Evolutionary conservation across 2,797 vertebrate species (phyloP), one percentile per base, ranked within the genome.

Genomic region (Chrosomus eos): DNA sequence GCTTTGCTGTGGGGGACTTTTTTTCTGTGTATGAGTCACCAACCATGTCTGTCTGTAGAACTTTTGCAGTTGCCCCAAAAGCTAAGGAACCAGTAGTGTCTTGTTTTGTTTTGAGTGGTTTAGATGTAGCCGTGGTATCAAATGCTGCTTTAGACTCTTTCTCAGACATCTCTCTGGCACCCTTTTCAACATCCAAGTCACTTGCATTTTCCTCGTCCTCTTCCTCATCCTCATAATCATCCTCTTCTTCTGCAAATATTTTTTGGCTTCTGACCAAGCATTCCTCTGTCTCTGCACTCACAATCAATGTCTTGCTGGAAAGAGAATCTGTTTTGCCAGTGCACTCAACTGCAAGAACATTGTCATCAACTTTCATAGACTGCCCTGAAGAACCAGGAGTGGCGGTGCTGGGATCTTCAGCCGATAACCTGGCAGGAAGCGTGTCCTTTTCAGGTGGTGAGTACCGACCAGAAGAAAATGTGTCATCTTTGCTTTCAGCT

Each of bases 151-250:
- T 95, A 58, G 93, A 93, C 88, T 98, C 97, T 91, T 99, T 99
- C 87, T 99, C 98, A 28, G 98, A 97, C 84, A 95, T 95, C 89
- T 99, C 98, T 88, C 94, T 96, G 71, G 97, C 97, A 2, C 98
- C 98, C 87, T 99, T 99, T 90, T 99, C 98, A 88, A 97, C 83
- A 90, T 98, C 98, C 0, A 97, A 95, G 91, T 99, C 98, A 87
- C 97, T 98, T 8, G 85, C 90, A 48, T 95, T 96, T 33, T 97
- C 96, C 66, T 7, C 91, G 21, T 93, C 92, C 68, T 93, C 94
- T 10, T 93, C 93, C 0, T 92, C 93, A 0, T 92, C 93, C 0
- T 93, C 92, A 83, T 89, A 93, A 74, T 94, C 93, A 87, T 95
- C 93, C 84, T 95, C 95, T 40, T 93, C 93, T 64, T 94, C 93